Percentiles rank a stretch among this genome's conserved stretches.
Conservation (phyloP, 2,888 invertebrate genomes). For the Tyria jacobaeae region DNA sequence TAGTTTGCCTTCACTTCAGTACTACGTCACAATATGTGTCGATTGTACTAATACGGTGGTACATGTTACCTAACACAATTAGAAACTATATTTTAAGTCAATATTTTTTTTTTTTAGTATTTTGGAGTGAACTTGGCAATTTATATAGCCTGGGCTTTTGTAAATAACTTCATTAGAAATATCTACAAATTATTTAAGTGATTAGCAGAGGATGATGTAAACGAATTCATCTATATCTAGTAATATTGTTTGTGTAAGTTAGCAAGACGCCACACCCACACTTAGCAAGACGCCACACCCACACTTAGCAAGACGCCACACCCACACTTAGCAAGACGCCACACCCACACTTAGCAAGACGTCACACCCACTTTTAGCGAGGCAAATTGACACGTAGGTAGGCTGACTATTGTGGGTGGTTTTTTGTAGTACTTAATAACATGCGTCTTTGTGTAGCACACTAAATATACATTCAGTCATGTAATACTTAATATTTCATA, state of each 20-base stretch:
- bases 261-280: not conserved
- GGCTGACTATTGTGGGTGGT: no score
- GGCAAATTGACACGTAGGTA: not conserved
- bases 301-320: not conserved
- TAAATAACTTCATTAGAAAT: not conserved
- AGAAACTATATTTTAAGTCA: not conserved
- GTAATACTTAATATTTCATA: no score
- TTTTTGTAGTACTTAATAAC: no score
- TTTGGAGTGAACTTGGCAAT: not conserved
- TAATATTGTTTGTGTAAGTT: not conserved
- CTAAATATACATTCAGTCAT: no score
- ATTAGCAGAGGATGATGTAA: not conserved
- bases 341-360: not conserved
- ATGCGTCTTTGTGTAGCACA: no score
- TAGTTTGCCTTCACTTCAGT: not conserved
- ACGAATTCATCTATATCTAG: not conserved
- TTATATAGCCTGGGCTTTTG: not conserved
- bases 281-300: not conserved
- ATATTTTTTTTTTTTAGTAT: not conserved
- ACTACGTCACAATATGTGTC: not conserved
- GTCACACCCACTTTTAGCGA: not conserved
- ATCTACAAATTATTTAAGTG: not conserved
- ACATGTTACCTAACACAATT: not conserved
- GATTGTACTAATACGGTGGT: not conserved
- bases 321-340: not conserved